These are phyloP conservation scores for Tetrax tetrax DNA, from an alignment of 2,113 vertebrate species.

Conservation along the genomic window DNA sequence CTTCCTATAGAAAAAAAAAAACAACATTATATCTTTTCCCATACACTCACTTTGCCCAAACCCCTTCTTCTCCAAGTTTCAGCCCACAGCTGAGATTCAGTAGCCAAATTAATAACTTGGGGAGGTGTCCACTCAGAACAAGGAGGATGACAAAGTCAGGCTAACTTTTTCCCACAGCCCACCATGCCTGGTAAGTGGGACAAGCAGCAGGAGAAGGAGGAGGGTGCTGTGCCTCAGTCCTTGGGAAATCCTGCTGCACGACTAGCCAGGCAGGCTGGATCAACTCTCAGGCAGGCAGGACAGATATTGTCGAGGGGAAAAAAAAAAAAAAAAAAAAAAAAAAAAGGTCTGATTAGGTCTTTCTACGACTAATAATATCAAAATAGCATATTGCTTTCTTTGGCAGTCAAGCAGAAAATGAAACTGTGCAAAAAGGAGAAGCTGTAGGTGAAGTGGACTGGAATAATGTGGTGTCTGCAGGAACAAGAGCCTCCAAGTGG, in stretches of 20 bases:
- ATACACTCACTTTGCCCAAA: background rate
- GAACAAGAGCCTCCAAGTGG: background rate
- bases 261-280: background rate
- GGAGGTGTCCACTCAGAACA: constrained; percentile 6
- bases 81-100: constrained; percentile 39
- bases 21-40: background rate
- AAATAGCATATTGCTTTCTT: constrained; percentile 33
- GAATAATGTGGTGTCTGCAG: constrained; percentile 9
- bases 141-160: background rate
- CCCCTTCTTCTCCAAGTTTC: constrained; percentile 40
- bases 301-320: constrained; percentile 1
- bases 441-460: background rate
- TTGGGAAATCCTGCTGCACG: background rate
- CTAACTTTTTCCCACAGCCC: background rate
- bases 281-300: background rate
- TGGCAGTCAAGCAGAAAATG: constrained; percentile 32
- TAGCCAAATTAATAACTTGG: constrained; percentile 13
- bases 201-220: background rate
- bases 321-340: constrained; percentile 16
- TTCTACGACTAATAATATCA: constrained; percentile 37
- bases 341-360: constrained; percentile 34
- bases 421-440: background rate
- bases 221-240: background rate
- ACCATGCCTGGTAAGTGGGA: background rate
- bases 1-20: constrained; percentile 20